phyloP scores from a whole-genome alignment of 2,797 vertebrate species.

The Leptatherina wallacei region DNA sequence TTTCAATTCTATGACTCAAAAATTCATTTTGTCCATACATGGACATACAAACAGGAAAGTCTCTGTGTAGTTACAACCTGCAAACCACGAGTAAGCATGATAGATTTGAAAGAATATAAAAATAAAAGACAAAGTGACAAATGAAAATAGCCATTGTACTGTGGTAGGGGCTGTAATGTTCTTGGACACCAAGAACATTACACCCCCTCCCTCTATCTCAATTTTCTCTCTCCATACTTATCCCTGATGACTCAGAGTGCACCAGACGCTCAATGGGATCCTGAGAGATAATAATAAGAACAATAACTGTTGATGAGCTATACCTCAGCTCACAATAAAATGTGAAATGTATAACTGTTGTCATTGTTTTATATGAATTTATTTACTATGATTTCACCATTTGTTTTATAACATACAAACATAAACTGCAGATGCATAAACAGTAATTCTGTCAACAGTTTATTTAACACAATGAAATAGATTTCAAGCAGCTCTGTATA shows the following conservation, averaged over 20 bases:
- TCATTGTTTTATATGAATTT: neutral
- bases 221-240: slow-evolving; percentile 16
- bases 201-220: neutral
- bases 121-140: slow-evolving; percentile 34
- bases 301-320: slow-evolving; percentile 45
- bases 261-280: slow-evolving; percentile 37
- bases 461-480: too few relatives aligned
- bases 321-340: slow-evolving; percentile 25
- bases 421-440: neutral
- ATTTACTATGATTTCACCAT: neutral
- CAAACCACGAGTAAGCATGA: slow-evolving; percentile 23
- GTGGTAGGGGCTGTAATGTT: too few relatives aligned
- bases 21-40: neutral
- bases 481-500: neutral
- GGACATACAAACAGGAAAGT: neutral
- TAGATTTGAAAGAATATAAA: slow-evolving; percentile 29
- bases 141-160: slow-evolving; percentile 30
- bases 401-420: neutral
- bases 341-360: neutral
- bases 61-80: slow-evolving; percentile 3
- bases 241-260: slow-evolving; percentile 60
- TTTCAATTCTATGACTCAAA: neutral
- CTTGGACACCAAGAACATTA: slow-evolving; percentile 35
- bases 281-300: slow-evolving; percentile 41
- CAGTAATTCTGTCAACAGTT: neutral